Conservation (phyloP, 2,797 vertebrate species). For the Microctenopoma stevenorrisi region DNA sequence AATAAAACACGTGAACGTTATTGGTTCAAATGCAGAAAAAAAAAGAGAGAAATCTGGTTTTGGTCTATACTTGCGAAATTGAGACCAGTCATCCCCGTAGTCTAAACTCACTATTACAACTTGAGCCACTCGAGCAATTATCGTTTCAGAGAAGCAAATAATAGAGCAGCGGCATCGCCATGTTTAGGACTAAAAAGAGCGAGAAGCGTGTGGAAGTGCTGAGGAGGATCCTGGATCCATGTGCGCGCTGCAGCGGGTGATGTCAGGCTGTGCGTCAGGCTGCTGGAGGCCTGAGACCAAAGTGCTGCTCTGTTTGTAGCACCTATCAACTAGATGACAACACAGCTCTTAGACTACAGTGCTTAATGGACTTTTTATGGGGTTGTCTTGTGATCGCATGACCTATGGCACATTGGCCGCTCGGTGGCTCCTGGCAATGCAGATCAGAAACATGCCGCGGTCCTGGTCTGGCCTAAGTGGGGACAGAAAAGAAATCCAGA, state of each 20-base stretch:
- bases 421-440: slow-evolving; percentile 83
- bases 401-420: slow-evolving; percentile 87
- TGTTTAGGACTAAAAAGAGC: not conserved
- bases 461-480: slow-evolving; percentile 28
- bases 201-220: slow-evolving; percentile 8
- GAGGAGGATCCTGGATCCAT: not conserved
- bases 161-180: not conserved
- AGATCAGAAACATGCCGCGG: slow-evolving; percentile 89
- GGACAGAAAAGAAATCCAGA: slow-evolving; percentile 20
- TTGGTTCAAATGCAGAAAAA: not conserved
- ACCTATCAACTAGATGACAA: slow-evolving; percentile 96
- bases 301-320: slow-evolving; percentile 94
- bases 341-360: slow-evolving; percentile 91
- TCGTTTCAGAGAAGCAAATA: not conserved
- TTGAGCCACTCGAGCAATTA: not conserved
- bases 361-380: slow-evolving; percentile 99
- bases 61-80: not conserved
- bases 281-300: slow-evolving; percentile 75
- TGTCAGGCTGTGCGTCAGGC: slow-evolving; percentile 28
- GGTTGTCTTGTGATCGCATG: slow-evolving; percentile 90
- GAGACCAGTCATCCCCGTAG: not conserved
- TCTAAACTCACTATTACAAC: not conserved
- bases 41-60: not conserved
- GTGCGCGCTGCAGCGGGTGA: slow-evolving; percentile 9
- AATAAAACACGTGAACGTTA: not conserved